Evolutionary conservation across 1,140 invertebrate species (phyloP).

Genomic region (Lamellibrachia luymesi): DNA sequence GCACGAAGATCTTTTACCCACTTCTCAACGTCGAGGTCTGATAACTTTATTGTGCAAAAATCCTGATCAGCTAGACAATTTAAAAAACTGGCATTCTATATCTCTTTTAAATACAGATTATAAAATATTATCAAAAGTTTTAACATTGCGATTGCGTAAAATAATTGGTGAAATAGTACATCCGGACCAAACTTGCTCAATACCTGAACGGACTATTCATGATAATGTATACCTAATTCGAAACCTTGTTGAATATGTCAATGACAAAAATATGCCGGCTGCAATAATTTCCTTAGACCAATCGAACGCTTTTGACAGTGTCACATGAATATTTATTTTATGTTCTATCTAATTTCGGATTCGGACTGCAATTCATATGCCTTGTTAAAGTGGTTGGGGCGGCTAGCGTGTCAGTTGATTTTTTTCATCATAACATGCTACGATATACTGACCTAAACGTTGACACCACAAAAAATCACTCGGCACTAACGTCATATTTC

Average conservation of each 20-base stretch:
- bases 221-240: conserved; percentile 11
- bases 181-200: neutral
- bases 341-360: neutral
- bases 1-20: neutral
- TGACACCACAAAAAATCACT: too few relatives aligned
- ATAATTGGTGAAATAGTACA: neutral
- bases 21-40: neutral
- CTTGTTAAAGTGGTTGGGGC: too few relatives aligned
- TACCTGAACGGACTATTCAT: neutral
- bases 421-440: too few relatives aligned
- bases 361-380: neutral
- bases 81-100: neutral
- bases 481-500: too few relatives aligned
- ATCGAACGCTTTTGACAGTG: neutral
- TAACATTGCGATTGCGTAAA: neutral
- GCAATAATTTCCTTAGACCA: neutral
- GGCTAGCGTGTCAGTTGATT: too few relatives aligned
- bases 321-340: neutral
- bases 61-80: neutral
- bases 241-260: neutral
- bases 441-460: too few relatives aligned
- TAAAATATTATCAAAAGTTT: neutral
- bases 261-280: neutral
- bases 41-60: conserved; percentile 11
- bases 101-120: conserved; percentile 4